Evolutionary conservation across 2,113 vertebrate species (phyloP), one percentile per base, ranked within the genome.

Genomic region (Oryzias curvinotus): DNA sequence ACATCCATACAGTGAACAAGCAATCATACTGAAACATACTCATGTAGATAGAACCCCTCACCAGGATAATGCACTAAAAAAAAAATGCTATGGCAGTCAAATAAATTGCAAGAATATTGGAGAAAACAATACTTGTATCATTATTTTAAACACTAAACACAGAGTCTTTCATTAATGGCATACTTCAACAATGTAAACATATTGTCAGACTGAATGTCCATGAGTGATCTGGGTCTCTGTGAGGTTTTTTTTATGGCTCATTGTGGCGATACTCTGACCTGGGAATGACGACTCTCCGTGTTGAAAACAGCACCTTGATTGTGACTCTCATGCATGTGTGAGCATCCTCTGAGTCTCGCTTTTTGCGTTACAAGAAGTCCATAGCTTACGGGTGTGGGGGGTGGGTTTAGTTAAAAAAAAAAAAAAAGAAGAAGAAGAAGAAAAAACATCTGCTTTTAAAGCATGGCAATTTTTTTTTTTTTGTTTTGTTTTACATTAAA

Each of bases 111-210:
- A 95, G 95, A 95, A 88, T 78, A 93, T 93, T 91, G 90, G 90
- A 90, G 90, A 94, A 94, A 93, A 88, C 77, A 89, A 92, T 91
- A 94, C 93, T 94, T 88, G 85, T 86, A 77, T 89, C 87, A 93
- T 95, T 92, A 91, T 95, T 94, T 77, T 94, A 92, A 95, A 97
- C 95, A 96, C 94, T 94, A 36, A 94, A 95, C 93, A 97, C 94
- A 95, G 93, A 96, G 94, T 92, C 90, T 94, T 93, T 94, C 90
- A 94, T 95, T 92, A 94, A 95, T 94, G 94, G 96, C 96, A 92
- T 95, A 96, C 94, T 96, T 98, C 94, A 96, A 97, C 95, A 96
- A 94, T 99, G 95, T 98, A 98, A 99, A 98, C 96, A 95, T 97
- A 95, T 94, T 94, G 95, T 95, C 94, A 95, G 93, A 98, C 95